phyloP scores from a whole-genome alignment of 2,113 vertebrate genomes.

The Elephas maximus region DNA sequence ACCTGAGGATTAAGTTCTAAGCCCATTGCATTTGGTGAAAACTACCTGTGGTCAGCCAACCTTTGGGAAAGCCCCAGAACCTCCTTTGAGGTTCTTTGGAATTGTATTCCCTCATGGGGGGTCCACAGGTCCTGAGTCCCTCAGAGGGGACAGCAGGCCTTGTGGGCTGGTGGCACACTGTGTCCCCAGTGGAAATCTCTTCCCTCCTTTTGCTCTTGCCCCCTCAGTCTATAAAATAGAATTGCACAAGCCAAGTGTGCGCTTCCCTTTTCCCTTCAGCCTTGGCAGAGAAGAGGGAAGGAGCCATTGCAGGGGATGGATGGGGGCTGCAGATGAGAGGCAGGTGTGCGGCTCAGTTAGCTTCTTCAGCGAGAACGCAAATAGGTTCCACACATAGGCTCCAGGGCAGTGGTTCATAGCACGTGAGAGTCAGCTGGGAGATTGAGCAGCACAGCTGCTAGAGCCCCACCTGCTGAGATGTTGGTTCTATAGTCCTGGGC shows the following conservation, averaged over 20 bases:
- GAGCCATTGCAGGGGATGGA: no score
- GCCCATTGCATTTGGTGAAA: not conserved
- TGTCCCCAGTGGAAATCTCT: not conserved
- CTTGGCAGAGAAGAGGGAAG: not conserved
- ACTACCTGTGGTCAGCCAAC: not conserved
- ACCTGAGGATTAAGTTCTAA: not conserved
- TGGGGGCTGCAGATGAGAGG: not conserved
- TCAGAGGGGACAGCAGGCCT: not conserved
- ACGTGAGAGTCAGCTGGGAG: rapidly evolving
- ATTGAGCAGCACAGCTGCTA: not conserved
- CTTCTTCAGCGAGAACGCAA: not conserved
- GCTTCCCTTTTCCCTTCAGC: not conserved
- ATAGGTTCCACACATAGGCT: not conserved
- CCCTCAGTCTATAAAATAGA: rapidly evolving
- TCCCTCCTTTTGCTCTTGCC: not conserved
- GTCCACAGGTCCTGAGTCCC: no score
- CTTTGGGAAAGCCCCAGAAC: not conserved
- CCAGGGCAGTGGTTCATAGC: not conserved
- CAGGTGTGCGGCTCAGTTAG: not conserved
- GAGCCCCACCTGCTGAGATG: not conserved
- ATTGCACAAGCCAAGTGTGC: not conserved
- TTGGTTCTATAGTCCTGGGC: not conserved
- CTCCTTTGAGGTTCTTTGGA: not conserved
- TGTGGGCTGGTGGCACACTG: not conserved
- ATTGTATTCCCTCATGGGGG: no score